Evolutionary conservation across 2,888 invertebrate species (phyloP).

Genomic region (Tromatobia lineatoria): DNA sequence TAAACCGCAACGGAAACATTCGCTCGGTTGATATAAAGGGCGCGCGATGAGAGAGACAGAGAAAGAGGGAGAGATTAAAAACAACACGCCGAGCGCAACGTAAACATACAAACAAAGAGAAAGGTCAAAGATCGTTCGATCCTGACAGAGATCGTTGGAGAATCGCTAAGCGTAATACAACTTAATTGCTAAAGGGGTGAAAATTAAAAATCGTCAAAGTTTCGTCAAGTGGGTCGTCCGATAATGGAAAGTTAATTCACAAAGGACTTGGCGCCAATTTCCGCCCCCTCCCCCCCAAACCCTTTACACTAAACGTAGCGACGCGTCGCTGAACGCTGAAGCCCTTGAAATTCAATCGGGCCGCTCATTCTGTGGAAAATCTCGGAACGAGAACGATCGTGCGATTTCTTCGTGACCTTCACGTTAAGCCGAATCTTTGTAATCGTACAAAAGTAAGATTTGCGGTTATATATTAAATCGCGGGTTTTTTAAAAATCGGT

Average conservation of each 20-base stretch:
- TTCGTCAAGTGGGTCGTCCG: slow-evolving; percentile 37
- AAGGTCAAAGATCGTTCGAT: background rate
- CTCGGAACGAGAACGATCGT: slow-evolving; percentile 1
- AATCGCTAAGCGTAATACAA: background rate
- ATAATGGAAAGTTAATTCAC: slow-evolving; percentile 58
- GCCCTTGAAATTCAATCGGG: slow-evolving; percentile 41
- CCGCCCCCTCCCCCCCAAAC: background rate
- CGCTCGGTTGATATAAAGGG: background rate
- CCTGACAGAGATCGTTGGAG: background rate
- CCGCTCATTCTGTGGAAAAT: slow-evolving; percentile 23
- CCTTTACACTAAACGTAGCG: slow-evolving; percentile 37
- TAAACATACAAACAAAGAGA: background rate
- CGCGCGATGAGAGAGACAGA: too few relatives aligned
- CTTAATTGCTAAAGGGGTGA: slow-evolving; percentile 7
- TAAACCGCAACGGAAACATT: slow-evolving; percentile 33
- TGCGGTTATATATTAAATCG: too few relatives aligned
- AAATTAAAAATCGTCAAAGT: slow-evolving; percentile 28
- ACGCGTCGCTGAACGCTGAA: background rate
- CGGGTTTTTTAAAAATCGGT: too few relatives aligned
- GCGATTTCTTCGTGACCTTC: background rate
- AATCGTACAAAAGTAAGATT: too few relatives aligned
- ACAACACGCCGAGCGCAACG: background rate
- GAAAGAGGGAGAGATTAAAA: background rate
- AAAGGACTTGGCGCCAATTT: slow-evolving; percentile 42
- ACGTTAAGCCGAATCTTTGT: too few relatives aligned